Conservation (phyloP, 2,797 vertebrate species). For the Trichosurus vulpecula region DNA sequence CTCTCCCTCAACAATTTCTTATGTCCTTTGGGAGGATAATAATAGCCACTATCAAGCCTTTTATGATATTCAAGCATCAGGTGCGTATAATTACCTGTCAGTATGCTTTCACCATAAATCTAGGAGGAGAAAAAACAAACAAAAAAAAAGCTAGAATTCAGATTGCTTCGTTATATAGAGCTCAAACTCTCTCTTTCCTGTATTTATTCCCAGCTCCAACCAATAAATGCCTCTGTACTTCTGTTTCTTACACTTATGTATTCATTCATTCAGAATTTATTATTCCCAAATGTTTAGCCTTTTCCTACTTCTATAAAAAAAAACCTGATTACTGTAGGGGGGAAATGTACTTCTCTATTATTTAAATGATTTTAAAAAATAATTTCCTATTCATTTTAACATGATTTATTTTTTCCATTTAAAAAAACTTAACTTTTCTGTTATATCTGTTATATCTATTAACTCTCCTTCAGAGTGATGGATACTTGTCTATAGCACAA, state of each 20-base stretch:
- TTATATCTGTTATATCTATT: not conserved
- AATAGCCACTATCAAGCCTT: not conserved
- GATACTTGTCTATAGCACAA: not conserved
- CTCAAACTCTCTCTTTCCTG: not conserved
- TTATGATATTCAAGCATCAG: not conserved
- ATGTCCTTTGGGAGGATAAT: not conserved
- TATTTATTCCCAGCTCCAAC: not conserved
- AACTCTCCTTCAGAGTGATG: not conserved
- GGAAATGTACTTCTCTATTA: constrained; percentile 1
- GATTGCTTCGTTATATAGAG: not conserved
- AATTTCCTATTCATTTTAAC: not conserved
- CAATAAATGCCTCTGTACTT: constrained; percentile 25
- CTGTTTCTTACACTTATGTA: not conserved
- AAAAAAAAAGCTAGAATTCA: not conserved
- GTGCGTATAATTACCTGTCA: not conserved
- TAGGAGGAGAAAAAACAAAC: not conserved
- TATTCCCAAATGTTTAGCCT: constrained; percentile 48
- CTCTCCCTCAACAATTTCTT: not conserved
- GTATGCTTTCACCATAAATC: not conserved
- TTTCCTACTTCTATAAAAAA: not conserved
- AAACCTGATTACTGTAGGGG: constrained; percentile 47
- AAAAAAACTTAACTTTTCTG: not conserved
- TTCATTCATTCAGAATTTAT: not conserved
- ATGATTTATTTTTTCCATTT: not conserved
- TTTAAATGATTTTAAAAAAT: not conserved